Percentiles rank a stretch among this genome's conserved stretches.
Evolutionary conservation across 2,888 invertebrate genomes (phyloP).

Genomic region (Trachelus troglodyta): DNA sequence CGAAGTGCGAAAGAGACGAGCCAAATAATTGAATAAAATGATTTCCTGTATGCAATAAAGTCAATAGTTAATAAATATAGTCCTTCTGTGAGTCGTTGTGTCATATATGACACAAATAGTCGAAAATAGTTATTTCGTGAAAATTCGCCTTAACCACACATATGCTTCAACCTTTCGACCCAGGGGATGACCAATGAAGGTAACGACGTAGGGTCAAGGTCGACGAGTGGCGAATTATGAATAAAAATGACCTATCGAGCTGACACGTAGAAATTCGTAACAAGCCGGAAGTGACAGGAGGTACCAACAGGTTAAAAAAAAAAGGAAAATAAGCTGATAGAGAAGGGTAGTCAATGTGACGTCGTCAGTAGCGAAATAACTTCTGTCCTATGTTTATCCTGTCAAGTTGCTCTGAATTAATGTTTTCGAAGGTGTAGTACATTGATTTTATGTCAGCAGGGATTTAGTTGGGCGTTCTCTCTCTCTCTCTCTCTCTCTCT

Average conservation of each 20-base stretch:
- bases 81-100: no score
- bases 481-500: no score
- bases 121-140: not conserved
- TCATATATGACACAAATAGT: not conserved
- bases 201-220: not conserved
- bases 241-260: not conserved
- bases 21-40: no score
- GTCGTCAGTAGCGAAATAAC: not conserved
- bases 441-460: slow-evolving; percentile 4
- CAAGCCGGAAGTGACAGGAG: not conserved
- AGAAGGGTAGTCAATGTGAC: not conserved
- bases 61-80: no score
- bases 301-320: not conserved
- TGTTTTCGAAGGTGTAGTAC: slow-evolving; percentile 4
- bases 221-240: not conserved
- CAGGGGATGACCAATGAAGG: not conserved
- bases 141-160: not conserved
- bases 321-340: not conserved
- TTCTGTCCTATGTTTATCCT: slow-evolving; percentile 3
- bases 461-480: not conserved
- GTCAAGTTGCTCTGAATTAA: slow-evolving; percentile 1
- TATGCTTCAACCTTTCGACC: not conserved
- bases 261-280: not conserved
- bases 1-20: no score
- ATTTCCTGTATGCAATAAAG: no score